Conservation (phyloP, 37 sponge, comb jelly and placozoan species). For the Theonella swinhoei region DNA sequence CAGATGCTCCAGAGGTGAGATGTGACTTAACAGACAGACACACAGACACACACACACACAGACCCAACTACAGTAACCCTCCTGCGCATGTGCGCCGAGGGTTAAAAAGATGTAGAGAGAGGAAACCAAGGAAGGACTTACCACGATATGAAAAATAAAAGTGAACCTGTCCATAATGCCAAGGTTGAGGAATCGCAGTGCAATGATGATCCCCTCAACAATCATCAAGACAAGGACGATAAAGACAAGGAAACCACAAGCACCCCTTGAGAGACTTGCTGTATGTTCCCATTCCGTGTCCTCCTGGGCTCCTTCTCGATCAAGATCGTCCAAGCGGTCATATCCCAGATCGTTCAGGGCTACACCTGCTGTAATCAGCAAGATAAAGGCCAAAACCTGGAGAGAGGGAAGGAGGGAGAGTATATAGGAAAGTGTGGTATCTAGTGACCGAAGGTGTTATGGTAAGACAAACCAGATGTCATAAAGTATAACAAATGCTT, state of each 20-base stretch:
- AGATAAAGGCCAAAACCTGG: constrained; percentile 3
- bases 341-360: not conserved
- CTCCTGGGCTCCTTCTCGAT: not conserved
- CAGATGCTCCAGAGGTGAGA: too few species aligned
- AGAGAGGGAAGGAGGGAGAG: not conserved
- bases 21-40: too few species aligned
- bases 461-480: too few species aligned
- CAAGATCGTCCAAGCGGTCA: not conserved
- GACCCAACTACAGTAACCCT: too few species aligned
- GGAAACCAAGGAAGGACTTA: too few species aligned
- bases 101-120: too few species aligned
- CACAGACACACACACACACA: too few species aligned
- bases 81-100: too few species aligned
- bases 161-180: constrained; percentile 7
- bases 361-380: not conserved
- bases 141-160: constrained; percentile 11
- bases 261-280: not conserved
- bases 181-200: constrained; percentile 51
- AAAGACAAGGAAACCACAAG: constrained; percentile 38
- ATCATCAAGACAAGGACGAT: constrained; percentile 19
- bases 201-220: constrained; percentile 26
- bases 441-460: too few species aligned
- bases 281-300: not conserved
- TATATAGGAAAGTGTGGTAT: not conserved
- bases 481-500: not conserved